phyloP scores from a whole-genome alignment of 2,888 invertebrate genomes.

The Crematogaster levior region DNA sequence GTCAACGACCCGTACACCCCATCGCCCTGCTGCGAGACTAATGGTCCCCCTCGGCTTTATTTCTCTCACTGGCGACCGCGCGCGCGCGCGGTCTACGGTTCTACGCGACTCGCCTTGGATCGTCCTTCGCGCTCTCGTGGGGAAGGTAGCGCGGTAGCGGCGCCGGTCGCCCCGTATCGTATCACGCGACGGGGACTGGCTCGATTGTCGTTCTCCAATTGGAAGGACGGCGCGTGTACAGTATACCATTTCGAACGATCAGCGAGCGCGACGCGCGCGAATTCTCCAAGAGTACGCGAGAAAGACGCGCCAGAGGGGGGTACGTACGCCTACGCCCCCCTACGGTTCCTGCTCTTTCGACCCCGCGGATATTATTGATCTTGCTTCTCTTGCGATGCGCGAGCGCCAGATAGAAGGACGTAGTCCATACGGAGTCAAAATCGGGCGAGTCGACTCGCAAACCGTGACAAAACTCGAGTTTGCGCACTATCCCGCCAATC shows the following conservation, averaged over 20 bases:
- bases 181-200: neutral
- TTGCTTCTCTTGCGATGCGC: conserved; percentile 42
- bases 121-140: no score
- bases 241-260: no score
- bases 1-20: conserved; percentile 88
- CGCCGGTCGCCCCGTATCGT: no score
- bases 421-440: conserved; percentile 41
- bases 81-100: neutral
- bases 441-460: conserved; percentile 20
- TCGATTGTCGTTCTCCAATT: neutral
- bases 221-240: neutral
- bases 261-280: no score
- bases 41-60: conserved; percentile 52
- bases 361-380: conserved; percentile 60
- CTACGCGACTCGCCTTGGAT: neutral
- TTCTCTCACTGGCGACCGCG: conserved; percentile 7
- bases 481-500: neutral
- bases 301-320: neutral
- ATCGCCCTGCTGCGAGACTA: conserved; percentile 88
- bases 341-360: conserved; percentile 19
- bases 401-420: neutral
- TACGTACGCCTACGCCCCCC: no score
- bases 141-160: no score
- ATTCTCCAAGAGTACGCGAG: no score
- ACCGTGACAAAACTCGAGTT: neutral